phyloP scores from a whole-genome alignment of 2,888 invertebrate species.

The Lycia hirtaria region DNA sequence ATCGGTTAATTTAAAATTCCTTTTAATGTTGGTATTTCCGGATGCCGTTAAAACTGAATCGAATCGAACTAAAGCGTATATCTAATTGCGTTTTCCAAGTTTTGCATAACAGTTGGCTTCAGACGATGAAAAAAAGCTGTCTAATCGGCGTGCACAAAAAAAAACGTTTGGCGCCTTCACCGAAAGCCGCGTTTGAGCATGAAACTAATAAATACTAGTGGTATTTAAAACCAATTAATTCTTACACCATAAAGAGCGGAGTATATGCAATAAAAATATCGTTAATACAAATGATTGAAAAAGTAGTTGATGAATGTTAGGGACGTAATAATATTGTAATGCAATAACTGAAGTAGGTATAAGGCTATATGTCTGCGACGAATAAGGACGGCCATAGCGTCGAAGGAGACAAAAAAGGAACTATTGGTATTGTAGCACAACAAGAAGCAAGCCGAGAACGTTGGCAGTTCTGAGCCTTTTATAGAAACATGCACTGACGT shows the following conservation, averaged over 20 bases:
- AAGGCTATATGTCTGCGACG: constrained; percentile 25
- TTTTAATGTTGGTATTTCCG: constrained; percentile 62
- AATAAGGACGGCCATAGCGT: constrained; percentile 30
- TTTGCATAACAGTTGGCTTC: constrained; percentile 60
- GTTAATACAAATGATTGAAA: constrained; percentile 36
- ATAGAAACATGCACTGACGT: constrained; percentile 25
- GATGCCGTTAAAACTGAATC: constrained; percentile 46
- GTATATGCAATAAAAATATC: constrained; percentile 40
- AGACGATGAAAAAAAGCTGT: constrained; percentile 50
- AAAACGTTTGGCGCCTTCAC: constrained; percentile 28
- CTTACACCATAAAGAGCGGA: constrained; percentile 32
- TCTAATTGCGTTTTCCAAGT: constrained; percentile 54
- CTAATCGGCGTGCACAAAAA: constrained; percentile 26
- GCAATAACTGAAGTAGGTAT: constrained; percentile 30
- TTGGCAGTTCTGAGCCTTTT: constrained; percentile 33
- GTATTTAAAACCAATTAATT: constrained; percentile 37
- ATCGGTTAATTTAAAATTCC: constrained; percentile 48
- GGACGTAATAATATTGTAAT: constrained; percentile 36
- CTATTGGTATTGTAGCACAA: constrained; percentile 29
- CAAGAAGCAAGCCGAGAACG: constrained; percentile 26
- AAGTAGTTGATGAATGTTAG: constrained; percentile 29
- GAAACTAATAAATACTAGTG: constrained; percentile 34
- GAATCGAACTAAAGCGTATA: constrained; percentile 47
- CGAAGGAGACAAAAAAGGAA: constrained; percentile 29
- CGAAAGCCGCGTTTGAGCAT: constrained; percentile 8